Evolutionary conservation across 2,888 invertebrate species (phyloP).

Genomic region (Aporophyla nigra): DNA sequence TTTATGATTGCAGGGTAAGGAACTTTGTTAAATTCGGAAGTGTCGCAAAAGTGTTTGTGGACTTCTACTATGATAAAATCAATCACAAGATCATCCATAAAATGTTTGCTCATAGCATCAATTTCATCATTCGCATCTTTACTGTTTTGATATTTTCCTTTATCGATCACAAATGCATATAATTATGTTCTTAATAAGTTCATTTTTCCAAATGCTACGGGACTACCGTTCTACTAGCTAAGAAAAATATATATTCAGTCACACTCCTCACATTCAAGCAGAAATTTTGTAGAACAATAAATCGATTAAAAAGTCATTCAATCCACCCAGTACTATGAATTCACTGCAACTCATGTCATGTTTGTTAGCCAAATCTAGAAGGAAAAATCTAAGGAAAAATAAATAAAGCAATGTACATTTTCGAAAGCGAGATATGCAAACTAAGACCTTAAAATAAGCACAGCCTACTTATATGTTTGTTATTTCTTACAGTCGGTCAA

Average conservation of each 20-base stretch:
- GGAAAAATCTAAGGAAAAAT: constrained; percentile 26
- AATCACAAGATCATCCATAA: constrained; percentile 25
- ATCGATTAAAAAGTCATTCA: constrained; percentile 8
- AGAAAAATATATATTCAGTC: constrained; percentile 14
- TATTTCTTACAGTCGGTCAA: not conserved
- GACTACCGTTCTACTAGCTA: constrained; percentile 19
- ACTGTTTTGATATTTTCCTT: not conserved
- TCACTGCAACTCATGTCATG: constrained; percentile 22
- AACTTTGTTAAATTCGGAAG: constrained; percentile 35
- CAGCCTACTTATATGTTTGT: not conserved
- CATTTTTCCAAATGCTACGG: constrained; percentile 3
- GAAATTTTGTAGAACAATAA: not conserved
- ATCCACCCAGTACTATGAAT: constrained; percentile 13
- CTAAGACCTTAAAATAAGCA: not conserved
- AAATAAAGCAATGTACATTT: constrained; percentile 28
- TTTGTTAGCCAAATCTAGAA: constrained; percentile 36
- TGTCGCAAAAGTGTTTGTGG: constrained; percentile 30
- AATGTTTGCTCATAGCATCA: not conserved
- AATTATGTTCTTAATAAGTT: not conserved
- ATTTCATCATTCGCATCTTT: constrained; percentile 2
- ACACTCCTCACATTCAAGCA: constrained; percentile 31
- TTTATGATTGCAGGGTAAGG: constrained; percentile 29
- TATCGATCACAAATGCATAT: not conserved
- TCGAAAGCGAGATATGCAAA: constrained; percentile 3
- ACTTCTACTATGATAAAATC: constrained; percentile 11